Evolutionary conservation across 2,113 vertebrate species (phyloP), one percentile per base, ranked within the genome.

Genomic region (Petrocephalus microphthalmus): DNA sequence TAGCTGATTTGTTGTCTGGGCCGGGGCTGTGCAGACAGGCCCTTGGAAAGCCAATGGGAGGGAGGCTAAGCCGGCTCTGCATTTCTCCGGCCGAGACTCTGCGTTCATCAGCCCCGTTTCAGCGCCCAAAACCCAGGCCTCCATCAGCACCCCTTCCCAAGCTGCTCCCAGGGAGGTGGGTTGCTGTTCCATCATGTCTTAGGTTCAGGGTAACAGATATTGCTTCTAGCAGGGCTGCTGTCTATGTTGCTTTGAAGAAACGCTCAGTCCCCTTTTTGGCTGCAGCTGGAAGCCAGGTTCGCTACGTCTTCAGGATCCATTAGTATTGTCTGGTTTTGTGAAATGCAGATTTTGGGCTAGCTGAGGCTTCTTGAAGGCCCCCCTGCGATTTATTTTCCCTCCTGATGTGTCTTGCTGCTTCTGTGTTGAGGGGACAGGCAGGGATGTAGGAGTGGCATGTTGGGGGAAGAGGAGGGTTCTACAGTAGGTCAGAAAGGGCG

Each of bases 51-150:
- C 97, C 90, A 95, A 97, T 91, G 97, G 97, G 93, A 97, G 95
- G 95, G 98, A 99, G 93, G 94, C 96, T 85, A 99, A 98, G 95
- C 91, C 97, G 92, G 96, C 96, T 93, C 97, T 97, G 15, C 96
- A 99, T 93, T 96, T 97, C 91, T 96, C 96, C 88, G 96, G 96
- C 92, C 96, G 97, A 92, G 98, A 99, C 93, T 97, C 97, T 91
- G 96, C 97, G 94, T 99, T 99, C 94, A 97, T 97, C 94, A 99
- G 97, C 95, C 97, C 98, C 74, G 93, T 98, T 90, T 97, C 98
- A 96, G 96, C 97, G 95, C 97, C 96, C 95, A 99, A 99, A 96
- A 96, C 97, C 93, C 95, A 96, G 91, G 94, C 96, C 93, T 96
- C 98, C 89, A 94, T 95, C 90, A 96, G 95, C 93, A 95, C 95